phyloP scores from a whole-genome alignment of 2,888 invertebrate species.

The Anorthoa munda region DNA sequence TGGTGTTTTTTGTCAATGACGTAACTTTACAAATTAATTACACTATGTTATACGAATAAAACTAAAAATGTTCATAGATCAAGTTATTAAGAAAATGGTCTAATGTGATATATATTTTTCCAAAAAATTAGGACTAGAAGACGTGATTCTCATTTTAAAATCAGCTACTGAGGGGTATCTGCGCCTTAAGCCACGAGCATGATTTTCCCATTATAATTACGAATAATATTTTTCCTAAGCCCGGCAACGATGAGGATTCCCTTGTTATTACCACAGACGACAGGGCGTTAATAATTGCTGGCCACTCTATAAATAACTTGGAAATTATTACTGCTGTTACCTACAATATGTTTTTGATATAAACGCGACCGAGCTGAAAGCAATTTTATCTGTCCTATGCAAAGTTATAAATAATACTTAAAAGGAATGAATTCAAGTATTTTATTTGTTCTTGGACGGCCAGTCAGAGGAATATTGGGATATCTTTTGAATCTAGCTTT shows the following conservation, averaged over 20 bases:
- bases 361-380: constrained; percentile 29
- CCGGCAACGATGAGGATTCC: neutral
- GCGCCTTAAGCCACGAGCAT: no score
- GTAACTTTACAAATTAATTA: no score
- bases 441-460: constrained; percentile 17
- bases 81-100: no score
- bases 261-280: constrained; percentile 19
- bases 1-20: no score
- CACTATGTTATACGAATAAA: no score
- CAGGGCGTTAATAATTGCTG: constrained; percentile 29
- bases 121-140: no score
- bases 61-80: no score
- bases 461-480: neutral
- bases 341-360: constrained; percentile 51
- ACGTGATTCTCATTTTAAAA: no score
- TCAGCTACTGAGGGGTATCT: no score
- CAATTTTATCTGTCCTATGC: constrained; percentile 16
- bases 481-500: constrained; percentile 3
- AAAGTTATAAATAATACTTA: constrained; percentile 11
- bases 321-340: constrained; percentile 56
- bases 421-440: constrained; percentile 34
- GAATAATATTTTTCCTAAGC: constrained; percentile 11
- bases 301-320: constrained; percentile 23
- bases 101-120: no score
- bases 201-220: constrained; percentile 10